phyloP scores from a whole-genome alignment of 2,888 invertebrate species.

The Dendrolimus pini region DNA sequence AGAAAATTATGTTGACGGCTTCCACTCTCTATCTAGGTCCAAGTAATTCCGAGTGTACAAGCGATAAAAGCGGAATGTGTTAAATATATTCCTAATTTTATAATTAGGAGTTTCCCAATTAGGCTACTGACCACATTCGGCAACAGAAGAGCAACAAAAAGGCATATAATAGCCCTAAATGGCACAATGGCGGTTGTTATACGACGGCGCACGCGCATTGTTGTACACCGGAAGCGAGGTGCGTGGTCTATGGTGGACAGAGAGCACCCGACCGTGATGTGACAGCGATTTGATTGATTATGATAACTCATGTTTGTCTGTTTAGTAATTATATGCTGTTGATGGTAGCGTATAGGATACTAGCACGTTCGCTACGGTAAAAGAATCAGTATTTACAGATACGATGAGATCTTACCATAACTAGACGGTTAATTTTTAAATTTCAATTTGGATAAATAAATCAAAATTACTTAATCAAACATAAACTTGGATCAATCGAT shows the following conservation, averaged over 20 bases:
- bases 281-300: slow-evolving; percentile 2
- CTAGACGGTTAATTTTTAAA: neutral
- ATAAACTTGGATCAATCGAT: too few species aligned
- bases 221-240: slow-evolving; percentile 20
- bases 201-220: slow-evolving; percentile 25
- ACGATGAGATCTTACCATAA: neutral
- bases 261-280: slow-evolving; percentile 3
- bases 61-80: too few species aligned
- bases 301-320: neutral
- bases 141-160: slow-evolving; percentile 46
- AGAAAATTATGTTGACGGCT: neutral
- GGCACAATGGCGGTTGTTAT: slow-evolving; percentile 32
- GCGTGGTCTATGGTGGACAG: slow-evolving; percentile 1
- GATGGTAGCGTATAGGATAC: too few species aligned
- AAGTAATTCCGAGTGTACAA: too few species aligned
- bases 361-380: too few species aligned
- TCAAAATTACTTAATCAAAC: too few species aligned
- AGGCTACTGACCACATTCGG: slow-evolving; percentile 6
- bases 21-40: too few species aligned
- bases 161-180: slow-evolving; percentile 61
- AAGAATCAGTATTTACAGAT: too few species aligned
- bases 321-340: neutral
- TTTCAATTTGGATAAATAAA: neutral
- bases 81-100: too few species aligned
- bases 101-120: neutral